Evolutionary conservation across 2,888 invertebrate species (phyloP), one percentile per base, ranked within the genome.

Genomic region (Tupiocoris notatus): DNA sequence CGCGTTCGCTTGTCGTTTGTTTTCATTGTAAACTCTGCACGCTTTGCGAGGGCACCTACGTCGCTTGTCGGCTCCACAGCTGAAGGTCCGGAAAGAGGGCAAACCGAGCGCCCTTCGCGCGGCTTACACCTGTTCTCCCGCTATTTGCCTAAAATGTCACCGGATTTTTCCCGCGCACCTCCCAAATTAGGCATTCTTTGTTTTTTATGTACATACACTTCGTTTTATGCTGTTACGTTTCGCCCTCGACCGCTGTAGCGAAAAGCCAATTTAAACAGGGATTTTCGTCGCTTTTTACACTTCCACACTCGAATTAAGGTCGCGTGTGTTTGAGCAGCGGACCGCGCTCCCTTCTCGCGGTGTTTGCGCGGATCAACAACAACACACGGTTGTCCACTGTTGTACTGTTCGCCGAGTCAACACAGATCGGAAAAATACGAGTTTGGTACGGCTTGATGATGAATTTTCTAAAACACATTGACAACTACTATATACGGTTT

Each of bases 131-230:
- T 21, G 24, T 21, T 62, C 73, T 22, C 62, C 62, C 23, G 73
- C 17, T 73, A 73, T 73, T 73, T 73, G 73, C 73, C 63, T 73
- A 73, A 73, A 73, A 73, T 64, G 73, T 54, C 73, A 62, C 39
- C 54, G 73, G 73, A 73, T 73, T 73, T 73, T 73, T 62, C 24
- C 16, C 18, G 2, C 61, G 24, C n/a, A 7, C 61, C n/a, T 22
- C 6, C 39, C 39, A 39, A 39, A 7, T 39, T 39, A 3, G 39
- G 39, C 3, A 39, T 39, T 39, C 39, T 39, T 39, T 39, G 39
- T 39, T 39, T 39, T 39, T 39, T 39, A 3, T 39, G 39, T 12
- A 39, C 39, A 3, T 3, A 12, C 3, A 39, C 39, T 3, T 39
- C 39, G 39, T 12, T 39, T 39, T 39, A 12, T 39, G 39, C 12